Base-by-base conservation (phyloP, 2,113 vertebrate species). In the Brachypteracias leptosomus region DNA sequence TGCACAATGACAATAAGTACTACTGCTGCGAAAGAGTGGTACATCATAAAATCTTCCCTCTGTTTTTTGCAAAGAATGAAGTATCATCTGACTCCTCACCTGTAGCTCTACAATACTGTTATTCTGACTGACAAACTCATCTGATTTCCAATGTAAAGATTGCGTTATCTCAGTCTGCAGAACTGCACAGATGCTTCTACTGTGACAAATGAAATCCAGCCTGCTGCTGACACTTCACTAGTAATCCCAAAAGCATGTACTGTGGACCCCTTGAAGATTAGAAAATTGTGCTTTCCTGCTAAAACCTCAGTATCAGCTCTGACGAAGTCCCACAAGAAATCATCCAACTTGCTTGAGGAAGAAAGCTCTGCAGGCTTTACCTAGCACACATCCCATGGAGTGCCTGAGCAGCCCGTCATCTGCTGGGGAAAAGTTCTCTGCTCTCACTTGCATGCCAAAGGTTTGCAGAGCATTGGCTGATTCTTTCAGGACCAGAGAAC, bases 121-220 rank as follows among this genome's bases (percentile, higher is more conserved):
- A 76, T 24, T 93, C 85, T 65, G 47, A 86, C 44, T 61, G 44
- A 95, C 67, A 90, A 36, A 54, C 73, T 76, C 58, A 81, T 58
- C 75, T 61, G 38, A 85, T 88, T 94, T 77, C 81, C 76, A 96
- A 36, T n/a, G 46, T 72, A n/a, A 95, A 95, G 51, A 74, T 93
- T 85, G 78, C 51, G 80, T 72, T 90, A 94, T 88, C 75, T 92
- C 22, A 3, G 25, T 74, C 61, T 93, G 42, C 85, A 87, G 89
- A 96, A 81, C 33, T 24, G 49, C 81, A 93, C 74, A 89, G 79
- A 85, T 28, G 61, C 33, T 88, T 92, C 87, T 90, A 80, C 73
- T n/a, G 19, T 2, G 42, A 94, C 93, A 95, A 97, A 86, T 38
- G 10, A 96, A 91, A 96, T 85, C 62, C 47, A 89, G 73, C 49